phyloP scores from a whole-genome alignment of 2,797 vertebrate species.

The Streptopelia turtur region DNA sequence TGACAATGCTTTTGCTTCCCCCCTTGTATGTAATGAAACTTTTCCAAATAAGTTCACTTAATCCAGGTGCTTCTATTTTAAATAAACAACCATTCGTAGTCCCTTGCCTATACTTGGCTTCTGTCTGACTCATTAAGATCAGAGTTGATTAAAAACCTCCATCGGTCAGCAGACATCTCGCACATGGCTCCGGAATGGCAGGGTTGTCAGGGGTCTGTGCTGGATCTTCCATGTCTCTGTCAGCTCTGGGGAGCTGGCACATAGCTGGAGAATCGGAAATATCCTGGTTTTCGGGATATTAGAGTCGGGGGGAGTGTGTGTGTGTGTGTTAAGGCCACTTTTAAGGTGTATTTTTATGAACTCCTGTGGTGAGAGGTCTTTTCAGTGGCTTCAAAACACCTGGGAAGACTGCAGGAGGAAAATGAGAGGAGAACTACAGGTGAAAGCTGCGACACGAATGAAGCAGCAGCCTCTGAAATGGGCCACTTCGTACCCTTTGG shows the following conservation, averaged over 20 bases:
- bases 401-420: not conserved
- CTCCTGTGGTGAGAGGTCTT: not conserved
- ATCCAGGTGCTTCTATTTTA: conserved; percentile 12
- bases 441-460: not conserved
- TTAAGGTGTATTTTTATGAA: not conserved
- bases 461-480: accelerated
- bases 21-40: not conserved
- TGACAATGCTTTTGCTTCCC: not conserved
- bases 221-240: not conserved
- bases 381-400: not conserved
- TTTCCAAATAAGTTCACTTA: not conserved
- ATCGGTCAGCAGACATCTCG: not conserved
- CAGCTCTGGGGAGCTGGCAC: not conserved
- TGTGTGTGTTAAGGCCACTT: not conserved
- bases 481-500: accelerated
- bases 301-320: too few species aligned
- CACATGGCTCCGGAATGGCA: not conserved
- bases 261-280: not conserved
- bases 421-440: not conserved
- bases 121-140: not conserved
- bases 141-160: not conserved
- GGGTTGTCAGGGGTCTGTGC: not conserved
- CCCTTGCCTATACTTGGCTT: not conserved
- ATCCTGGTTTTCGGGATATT: not conserved
- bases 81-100: not conserved